Evolutionary conservation across 2,113 vertebrate genomes (phyloP).

Genomic region (Amblyornis subalaris): DNA sequence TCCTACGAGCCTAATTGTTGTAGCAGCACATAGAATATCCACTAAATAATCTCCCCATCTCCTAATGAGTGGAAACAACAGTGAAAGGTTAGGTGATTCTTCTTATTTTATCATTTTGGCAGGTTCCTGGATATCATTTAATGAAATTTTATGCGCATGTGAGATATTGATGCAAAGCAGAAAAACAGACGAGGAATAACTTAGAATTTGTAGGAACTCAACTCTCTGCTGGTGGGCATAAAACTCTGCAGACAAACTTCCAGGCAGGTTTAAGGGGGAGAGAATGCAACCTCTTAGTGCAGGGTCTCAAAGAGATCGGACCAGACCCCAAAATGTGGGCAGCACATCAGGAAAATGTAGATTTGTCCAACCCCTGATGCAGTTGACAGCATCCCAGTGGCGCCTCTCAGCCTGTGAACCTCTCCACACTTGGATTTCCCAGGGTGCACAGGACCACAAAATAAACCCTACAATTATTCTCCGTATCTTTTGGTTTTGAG

Average conservation of each 20-base stretch:
- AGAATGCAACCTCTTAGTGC: not conserved
- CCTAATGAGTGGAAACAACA: not conserved
- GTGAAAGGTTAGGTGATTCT: not conserved
- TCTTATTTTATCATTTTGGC: not conserved
- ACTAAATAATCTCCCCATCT: not conserved
- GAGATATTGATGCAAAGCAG: not conserved
- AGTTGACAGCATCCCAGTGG: not conserved
- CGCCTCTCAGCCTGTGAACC: constrained; percentile 6
- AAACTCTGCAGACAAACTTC: not conserved
- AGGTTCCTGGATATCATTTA: not conserved
- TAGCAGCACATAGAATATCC: not conserved
- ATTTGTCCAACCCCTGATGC: not conserved
- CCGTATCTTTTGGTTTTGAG: constrained; percentile 34
- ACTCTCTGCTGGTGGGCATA: not conserved
- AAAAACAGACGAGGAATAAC: not conserved
- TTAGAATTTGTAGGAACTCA: not conserved
- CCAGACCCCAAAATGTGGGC: not conserved
- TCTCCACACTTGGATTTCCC: not conserved
- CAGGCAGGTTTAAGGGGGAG: not conserved
- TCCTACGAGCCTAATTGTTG: not conserved
- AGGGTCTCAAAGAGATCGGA: not conserved
- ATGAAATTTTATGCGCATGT: not conserved
- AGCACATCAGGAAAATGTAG: not conserved
- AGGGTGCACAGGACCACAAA: constrained; percentile 5
- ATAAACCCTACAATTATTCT: constrained; percentile 37